Evolutionary conservation across 1,140 invertebrate genomes (phyloP), one percentile per base, ranked within the genome.

Genomic region (Tetragnatha versicolor): DNA sequence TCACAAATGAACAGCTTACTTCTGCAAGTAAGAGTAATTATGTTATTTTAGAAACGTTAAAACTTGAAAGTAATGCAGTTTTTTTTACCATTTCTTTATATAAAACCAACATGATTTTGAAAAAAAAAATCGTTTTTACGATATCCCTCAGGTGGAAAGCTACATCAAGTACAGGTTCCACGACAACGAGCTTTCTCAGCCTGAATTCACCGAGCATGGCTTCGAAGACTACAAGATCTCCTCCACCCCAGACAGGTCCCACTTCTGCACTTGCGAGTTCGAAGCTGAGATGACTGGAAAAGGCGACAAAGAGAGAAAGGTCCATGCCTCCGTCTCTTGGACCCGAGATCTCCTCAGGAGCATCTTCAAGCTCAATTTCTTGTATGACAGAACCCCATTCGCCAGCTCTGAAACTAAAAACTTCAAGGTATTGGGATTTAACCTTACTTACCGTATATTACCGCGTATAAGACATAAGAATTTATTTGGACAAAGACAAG

Each of bases 311-410:
- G 75, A 81, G n/a, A 58, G 76, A 4, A 79, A 73, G 9, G 6
- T 60, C 4, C 1, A 47, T 9, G 47, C 51, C 14, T 55, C 60
- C 0, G 0, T 72, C 2, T 65, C 68, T 0, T 79, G 79, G 61
- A 53, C 61, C 3, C n/a, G 68, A 20, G 53, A 75, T 12, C 45
- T 66, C 9, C 22, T 37, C 17, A n/a, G 68, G 2, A 12, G 25
- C 2, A 45, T 63, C 53, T 75, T 79, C 31, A 81, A 81, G 58
- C 1, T 73, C 0, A 79, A 72, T 20, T 47, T 81, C n/a, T 81
- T 22, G 58, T 81, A 79, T 31, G 61, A 73, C 17, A 72, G 80
- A 76, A 58, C 80, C 9, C 80, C 80, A 2, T 81, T 81, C 39
- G 17, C 29, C 10, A 35, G 29, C 20, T 5, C 6, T 10, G 80